A percentile compares a stretch with the other conserved stretches of the same genome.
These are phyloP conservation scores for Coenonympha glycerion DNA, from an alignment of 2,888 invertebrate genomes.

Conservation along the genomic window DNA sequence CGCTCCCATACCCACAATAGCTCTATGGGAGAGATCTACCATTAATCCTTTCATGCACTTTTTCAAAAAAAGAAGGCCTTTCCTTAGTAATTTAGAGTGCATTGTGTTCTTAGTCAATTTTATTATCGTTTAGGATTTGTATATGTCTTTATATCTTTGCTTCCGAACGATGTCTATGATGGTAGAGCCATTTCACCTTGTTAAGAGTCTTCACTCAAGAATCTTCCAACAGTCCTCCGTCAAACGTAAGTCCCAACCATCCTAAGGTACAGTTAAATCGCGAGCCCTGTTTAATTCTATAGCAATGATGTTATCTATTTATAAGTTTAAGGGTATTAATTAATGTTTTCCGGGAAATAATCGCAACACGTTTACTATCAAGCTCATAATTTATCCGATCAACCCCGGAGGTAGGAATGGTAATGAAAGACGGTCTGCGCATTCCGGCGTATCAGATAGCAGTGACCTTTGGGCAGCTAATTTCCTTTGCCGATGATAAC, in stretches of 20 bases:
- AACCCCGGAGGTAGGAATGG: constrained; percentile 17
- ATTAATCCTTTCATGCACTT: constrained; percentile 6
- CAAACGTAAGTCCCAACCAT: too few species aligned
- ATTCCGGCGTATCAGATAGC: constrained; percentile 21
- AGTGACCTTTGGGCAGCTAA: constrained; percentile 28
- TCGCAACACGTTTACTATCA: neutral
- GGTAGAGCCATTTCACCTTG: too few species aligned
- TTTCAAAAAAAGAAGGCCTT: neutral
- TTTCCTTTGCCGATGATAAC: constrained; percentile 24
- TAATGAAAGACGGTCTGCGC: constrained; percentile 17
- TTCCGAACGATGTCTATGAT: too few species aligned
- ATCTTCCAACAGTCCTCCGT: too few species aligned
- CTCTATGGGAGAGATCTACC: constrained; percentile 20
- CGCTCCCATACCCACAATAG: constrained; percentile 33
- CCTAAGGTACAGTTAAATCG: too few species aligned
- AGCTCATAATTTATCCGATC: constrained; percentile 7
- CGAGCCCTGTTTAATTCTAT: too few species aligned
- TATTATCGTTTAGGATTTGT: too few species aligned
- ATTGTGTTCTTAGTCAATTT: too few species aligned
- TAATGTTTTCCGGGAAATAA: neutral
- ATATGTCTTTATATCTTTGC: too few species aligned
- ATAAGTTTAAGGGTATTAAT: too few species aligned
- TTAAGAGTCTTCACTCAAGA: too few species aligned
- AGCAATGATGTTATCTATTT: too few species aligned
- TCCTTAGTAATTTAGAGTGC: neutral